A percentile compares a stretch with the other conserved stretches of the same genome.
These are phyloP conservation scores for Maniola hyperantus DNA, from an alignment of 2,888 invertebrate species.

Conservation along the genomic window DNA sequence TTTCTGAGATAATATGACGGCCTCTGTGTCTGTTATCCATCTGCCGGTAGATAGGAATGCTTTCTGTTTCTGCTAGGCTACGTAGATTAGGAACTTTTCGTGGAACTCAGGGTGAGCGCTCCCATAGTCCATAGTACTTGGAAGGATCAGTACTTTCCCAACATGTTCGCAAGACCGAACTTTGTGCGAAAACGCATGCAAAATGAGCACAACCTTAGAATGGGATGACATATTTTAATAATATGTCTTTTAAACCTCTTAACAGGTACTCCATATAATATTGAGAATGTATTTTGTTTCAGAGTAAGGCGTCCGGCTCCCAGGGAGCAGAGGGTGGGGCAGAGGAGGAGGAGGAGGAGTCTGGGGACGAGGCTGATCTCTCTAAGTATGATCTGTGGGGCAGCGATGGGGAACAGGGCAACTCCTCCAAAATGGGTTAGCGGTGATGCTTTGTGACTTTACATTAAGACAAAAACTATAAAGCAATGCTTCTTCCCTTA, in stretches of 20 bases:
- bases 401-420: constrained; percentile 81
- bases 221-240: constrained; percentile 29
- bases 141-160: too few relatives aligned
- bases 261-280: constrained; percentile 2
- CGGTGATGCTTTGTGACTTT: constrained; percentile 37
- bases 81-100: too few relatives aligned
- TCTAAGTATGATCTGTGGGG: constrained; percentile 92
- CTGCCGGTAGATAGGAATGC: too few relatives aligned
- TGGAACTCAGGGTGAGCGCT: too few relatives aligned
- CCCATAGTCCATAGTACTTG: too few relatives aligned
- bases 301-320: constrained; percentile 62
- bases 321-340: constrained; percentile 72
- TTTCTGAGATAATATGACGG: too few relatives aligned
- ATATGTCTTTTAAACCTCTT: constrained; percentile 8
- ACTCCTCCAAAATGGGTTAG: constrained; percentile 61
- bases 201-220: neutral
- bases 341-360: constrained; percentile 84
- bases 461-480: neutral
- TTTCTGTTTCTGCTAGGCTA: too few relatives aligned
- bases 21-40: too few relatives aligned
- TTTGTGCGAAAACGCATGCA: too few relatives aligned
- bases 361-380: constrained; percentile 86
- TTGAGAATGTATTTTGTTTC: constrained; percentile 58
- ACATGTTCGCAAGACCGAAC: too few relatives aligned
- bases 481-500: too few relatives aligned